A percentile compares a stretch with the other conserved stretches of the same genome.
Conservation (phyloP, 2,113 vertebrate species). For the Phylloscopus whistleri region DNA sequence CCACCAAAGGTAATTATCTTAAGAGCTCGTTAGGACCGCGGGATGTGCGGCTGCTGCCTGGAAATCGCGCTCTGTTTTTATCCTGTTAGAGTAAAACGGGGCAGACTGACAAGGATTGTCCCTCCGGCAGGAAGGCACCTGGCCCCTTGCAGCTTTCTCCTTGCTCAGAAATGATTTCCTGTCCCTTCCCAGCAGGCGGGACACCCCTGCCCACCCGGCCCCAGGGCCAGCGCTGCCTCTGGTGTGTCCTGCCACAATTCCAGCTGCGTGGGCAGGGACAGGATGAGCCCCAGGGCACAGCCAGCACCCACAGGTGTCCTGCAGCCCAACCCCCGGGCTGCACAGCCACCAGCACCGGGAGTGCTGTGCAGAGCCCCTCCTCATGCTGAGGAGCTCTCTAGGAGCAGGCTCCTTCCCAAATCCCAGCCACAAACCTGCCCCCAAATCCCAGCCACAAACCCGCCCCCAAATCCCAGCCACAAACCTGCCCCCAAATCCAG, state of each 20-base stretch:
- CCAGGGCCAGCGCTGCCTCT: background rate
- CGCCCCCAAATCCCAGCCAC: background rate
- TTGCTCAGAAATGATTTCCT: too few species aligned
- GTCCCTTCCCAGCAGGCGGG: background rate
- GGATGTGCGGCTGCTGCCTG: conserved; percentile 45
- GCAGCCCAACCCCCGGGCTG: rapidly evolving
- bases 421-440: background rate
- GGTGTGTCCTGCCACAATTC: rapidly evolving
- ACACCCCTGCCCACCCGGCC: rapidly evolving
- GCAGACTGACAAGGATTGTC: background rate
- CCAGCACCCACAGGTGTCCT: background rate
- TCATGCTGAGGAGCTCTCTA: rapidly evolving
- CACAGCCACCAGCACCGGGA: background rate
- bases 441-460: background rate
- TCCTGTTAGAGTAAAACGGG: background rate
- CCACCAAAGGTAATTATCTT: conserved; percentile 41
- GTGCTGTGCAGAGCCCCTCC: background rate
- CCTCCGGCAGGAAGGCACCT: background rate
- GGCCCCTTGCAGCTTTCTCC: background rate
- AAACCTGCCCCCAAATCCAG: too few species aligned
- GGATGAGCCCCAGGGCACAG: background rate
- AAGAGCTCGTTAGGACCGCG: background rate
- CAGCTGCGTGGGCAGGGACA: background rate
- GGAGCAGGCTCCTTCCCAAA: background rate
- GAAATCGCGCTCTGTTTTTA: conserved; percentile 32